Evolutionary conservation across 2,888 invertebrate genomes (phyloP), one percentile per base, ranked within the genome.

Genomic region (Caenorhabditis zanzibari): DNA sequence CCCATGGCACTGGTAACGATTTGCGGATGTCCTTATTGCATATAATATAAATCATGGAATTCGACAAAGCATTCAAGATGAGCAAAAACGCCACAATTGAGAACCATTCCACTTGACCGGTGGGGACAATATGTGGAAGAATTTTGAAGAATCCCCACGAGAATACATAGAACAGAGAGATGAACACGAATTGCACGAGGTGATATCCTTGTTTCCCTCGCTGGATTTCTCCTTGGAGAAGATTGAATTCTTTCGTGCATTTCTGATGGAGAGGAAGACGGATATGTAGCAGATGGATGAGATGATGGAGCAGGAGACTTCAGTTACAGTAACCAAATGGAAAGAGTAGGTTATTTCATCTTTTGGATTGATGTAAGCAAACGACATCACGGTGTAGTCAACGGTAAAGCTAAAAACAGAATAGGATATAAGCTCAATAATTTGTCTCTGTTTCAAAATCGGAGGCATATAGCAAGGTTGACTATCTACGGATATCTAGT

Each of bases 181-280:
- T 58, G 5, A 58, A 58, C 3, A 58, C 28, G n/a, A 58, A 58
- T n/a, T 58, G 56, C n/a, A n/a, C 9, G 9, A 52, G 19, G 19
- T 3, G 24, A 54, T 3, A 9, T 49, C 49, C 22, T 49, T 16
- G 19, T 49, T 49, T 5, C 3, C n/a, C 24, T 54, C 1, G 6
- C 12, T 22, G 0, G 54, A 54, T 47, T 2, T 10, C 19, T 0
- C 47, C 47, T 32, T n/a, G n/a, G n/a, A n/a, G n/a, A n/a, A n/a
- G n/a, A n/a, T 32, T 32, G 5, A 32, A 32, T 32, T 32, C 7
- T 32, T 4, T 32, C 32, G 32, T 7, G 32, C 7, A 6, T 32
- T 58, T n/a, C 56, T 28, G 5, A 58, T 32, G 1, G 56, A 58
- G 14, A 12, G 0, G 16, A 58, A 32, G 4, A 58, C 56, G 16